Conservation (phyloP, 2,888 invertebrate species). For the Sphaerophoria rueppellii region DNA sequence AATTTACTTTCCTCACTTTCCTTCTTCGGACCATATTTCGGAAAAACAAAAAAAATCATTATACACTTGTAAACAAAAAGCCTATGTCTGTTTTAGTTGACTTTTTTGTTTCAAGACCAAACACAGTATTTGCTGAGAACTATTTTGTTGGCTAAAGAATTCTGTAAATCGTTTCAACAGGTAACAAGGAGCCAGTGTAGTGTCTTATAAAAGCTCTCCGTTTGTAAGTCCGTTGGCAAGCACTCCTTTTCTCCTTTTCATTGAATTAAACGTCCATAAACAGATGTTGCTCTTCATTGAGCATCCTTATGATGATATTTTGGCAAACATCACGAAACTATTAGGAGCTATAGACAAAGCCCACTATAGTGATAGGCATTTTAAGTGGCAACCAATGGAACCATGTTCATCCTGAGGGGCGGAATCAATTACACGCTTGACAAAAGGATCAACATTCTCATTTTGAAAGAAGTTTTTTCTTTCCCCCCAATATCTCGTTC, state of each 20-base stretch:
- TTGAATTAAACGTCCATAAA: conserved; percentile 59
- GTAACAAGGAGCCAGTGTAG: conserved; percentile 22
- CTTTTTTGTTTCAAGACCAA: neutral
- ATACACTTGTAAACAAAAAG: conserved; percentile 15
- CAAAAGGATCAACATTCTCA: conserved; percentile 30
- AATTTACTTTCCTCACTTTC: conserved; percentile 18
- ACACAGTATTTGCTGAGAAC: conserved; percentile 16
- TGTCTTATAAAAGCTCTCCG: conserved; percentile 1
- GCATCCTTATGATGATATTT: conserved; percentile 42
- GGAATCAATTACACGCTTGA: conserved; percentile 51
- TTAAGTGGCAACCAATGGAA: conserved; percentile 44
- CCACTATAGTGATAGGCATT: conserved; percentile 23
- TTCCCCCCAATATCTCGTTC: neutral
- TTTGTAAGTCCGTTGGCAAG: conserved; percentile 21
- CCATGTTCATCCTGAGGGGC: neutral
- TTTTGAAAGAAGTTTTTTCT: conserved; percentile 29
- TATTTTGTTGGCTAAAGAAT: conserved; percentile 35
- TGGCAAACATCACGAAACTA: conserved; percentile 59
- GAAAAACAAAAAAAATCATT: conserved; percentile 31
- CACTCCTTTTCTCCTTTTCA: conserved; percentile 23
- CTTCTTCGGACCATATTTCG: neutral
- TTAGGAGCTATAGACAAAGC: neutral
- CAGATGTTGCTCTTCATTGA: conserved; percentile 31
- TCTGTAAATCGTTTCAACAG: conserved; percentile 51
- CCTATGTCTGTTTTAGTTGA: neutral